Conservation (phyloP, 2,888 invertebrate genomes). For the Lacanobia oleracea region DNA sequence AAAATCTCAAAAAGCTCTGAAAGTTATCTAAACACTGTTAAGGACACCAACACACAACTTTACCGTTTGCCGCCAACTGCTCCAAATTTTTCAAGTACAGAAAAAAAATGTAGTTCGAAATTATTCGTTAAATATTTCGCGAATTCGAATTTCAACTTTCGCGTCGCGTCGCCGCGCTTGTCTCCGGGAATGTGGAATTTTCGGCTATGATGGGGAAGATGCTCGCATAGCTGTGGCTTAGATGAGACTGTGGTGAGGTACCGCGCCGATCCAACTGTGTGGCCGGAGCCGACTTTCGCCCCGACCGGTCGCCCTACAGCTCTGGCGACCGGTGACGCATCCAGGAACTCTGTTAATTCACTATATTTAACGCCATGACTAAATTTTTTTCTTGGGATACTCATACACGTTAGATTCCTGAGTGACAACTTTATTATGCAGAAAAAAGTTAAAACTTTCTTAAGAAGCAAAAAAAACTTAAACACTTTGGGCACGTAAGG, state of each 20-base stretch:
- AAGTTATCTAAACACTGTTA: conserved; percentile 84
- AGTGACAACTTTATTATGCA: conserved; percentile 21
- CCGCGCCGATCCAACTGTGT: conserved; percentile 86
- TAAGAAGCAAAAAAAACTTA: conserved; percentile 16
- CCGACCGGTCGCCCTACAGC: conserved; percentile 90
- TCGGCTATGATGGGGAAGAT: conserved; percentile 90
- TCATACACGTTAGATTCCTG: conserved; percentile 43
- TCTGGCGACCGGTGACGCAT: conserved; percentile 86
- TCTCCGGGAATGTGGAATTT: conserved; percentile 82
- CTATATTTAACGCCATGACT: conserved; percentile 79
- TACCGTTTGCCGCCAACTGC: conserved; percentile 88
- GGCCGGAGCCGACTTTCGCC: conserved; percentile 88
- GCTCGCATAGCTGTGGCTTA: conserved; percentile 90
- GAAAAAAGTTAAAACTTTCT: conserved; percentile 20
- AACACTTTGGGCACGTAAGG: conserved; percentile 32
- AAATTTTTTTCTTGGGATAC: conserved; percentile 68
- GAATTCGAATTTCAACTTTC: conserved; percentile 76
- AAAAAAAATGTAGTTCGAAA: conserved; percentile 71
- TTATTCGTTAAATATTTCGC: conserved; percentile 74
- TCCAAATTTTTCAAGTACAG: conserved; percentile 77
- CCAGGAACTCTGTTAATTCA: conserved; percentile 86
- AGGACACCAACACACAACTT: conserved; percentile 86
- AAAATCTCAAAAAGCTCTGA: conserved; percentile 83
- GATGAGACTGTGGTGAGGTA: conserved; percentile 89
- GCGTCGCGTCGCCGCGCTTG: conserved; percentile 83